Base-by-base conservation (phyloP, 2,888 invertebrate species). In the Argyresthia albistria region DNA sequence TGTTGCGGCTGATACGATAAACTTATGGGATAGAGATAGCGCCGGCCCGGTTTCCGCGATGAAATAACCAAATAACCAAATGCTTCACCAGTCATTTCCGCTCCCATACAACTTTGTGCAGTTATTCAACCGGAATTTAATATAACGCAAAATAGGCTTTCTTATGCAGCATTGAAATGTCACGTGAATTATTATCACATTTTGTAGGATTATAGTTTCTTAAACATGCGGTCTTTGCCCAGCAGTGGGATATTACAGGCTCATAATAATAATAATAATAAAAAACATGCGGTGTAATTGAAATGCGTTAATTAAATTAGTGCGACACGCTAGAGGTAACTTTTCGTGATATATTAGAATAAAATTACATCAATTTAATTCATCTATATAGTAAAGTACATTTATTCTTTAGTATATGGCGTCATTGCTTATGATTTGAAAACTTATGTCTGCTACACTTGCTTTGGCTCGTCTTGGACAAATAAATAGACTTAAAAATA, bases 1-100 rank as follows among this genome's bases (percentile, higher is more conserved):
- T 66, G 69, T 65, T 67, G 35, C 53, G 37, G 54, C 45, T 50
- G 50, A 71, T 60, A 67, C 73, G 81, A 83, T 83, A 78, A 76
- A 76, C 67, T 77, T 84, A 83, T 80, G 80, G 69, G 62, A 46
- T 53, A 54, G 37, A 52, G 47, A 25, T 50, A 56, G 50, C 39
- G 51, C 43, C 50, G 48, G 53, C 49, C 53, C 8, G 8, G n/a
- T 12, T 25, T 43, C 12, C 14, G 35, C 37, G 16, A 16, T n/a
- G 50, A 25, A 42, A 50, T 50, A 50, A 43, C 43, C 47, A 36
- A 36, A 6, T 10, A n/a, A 35, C 14, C 46, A 11, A 46, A 16
- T 37, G 36, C 48, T 37, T 37, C 12, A 25, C 35, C 11, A 43
- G 8, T 10, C 46, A 25, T 25, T 25, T 25, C 25, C 9, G n/a